Conservation (phyloP, 2,113 vertebrate species). For the Bucco capensis region DNA sequence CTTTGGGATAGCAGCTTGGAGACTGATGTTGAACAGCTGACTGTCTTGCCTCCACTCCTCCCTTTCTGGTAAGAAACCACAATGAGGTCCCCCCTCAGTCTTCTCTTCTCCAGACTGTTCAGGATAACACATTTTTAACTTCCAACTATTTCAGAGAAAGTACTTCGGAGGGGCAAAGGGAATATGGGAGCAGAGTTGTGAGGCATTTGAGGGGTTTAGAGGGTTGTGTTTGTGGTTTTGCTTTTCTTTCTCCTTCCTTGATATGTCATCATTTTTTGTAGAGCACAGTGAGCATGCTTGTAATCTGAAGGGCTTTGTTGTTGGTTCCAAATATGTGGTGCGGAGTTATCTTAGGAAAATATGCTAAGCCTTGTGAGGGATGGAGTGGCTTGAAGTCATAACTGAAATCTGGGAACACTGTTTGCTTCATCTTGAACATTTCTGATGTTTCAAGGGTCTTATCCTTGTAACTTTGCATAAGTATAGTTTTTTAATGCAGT, state of each 20-base stretch:
- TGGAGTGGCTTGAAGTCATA: background rate
- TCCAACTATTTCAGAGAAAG: background rate
- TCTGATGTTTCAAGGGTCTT: background rate
- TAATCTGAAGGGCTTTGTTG: conserved; percentile 59
- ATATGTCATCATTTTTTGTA: conserved; percentile 1
- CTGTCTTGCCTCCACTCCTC: too few species aligned
- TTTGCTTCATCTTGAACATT: background rate
- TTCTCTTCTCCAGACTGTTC: background rate
- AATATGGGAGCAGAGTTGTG: background rate
- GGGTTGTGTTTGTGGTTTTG: background rate
- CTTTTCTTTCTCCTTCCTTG: background rate
- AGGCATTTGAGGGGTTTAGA: background rate
- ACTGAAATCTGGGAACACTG: background rate
- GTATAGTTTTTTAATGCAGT: background rate
- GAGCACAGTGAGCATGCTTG: conserved; percentile 25
- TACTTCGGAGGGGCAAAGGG: background rate
- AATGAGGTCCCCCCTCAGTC: too few species aligned
- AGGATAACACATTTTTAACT: background rate
- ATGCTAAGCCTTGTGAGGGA: background rate
- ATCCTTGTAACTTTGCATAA: background rate
- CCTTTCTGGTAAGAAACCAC: too few species aligned
- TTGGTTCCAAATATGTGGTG: conserved; percentile 76
- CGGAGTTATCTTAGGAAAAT: too few species aligned
- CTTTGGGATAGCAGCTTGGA: too few species aligned
- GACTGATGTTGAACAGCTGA: too few species aligned